Evolutionary conservation across 2,113 vertebrate species (phyloP).

Genomic region (Etheostoma cragini): DNA sequence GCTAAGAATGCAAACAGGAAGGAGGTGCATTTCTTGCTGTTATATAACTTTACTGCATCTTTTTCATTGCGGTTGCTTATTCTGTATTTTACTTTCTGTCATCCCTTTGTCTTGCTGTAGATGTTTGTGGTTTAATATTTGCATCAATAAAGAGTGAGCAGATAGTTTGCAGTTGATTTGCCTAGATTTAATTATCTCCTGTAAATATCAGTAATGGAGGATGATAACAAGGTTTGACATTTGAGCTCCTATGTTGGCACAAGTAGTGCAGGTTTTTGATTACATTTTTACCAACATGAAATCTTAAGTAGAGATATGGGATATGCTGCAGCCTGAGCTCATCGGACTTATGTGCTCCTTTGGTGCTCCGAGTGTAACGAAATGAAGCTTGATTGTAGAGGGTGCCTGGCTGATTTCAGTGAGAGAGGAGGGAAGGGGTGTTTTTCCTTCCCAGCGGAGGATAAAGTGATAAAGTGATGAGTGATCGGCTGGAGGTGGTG

Average conservation of each 20-base stretch:
- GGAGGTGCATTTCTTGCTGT: slow-evolving; percentile 7
- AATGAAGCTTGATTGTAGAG: slow-evolving; percentile 56
- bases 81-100: neutral
- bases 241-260: slow-evolving; percentile 31
- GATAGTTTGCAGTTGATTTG: neutral
- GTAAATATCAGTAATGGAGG: slow-evolving; percentile 18
- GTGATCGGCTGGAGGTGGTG: slow-evolving; percentile 78
- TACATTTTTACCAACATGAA: slow-evolving; percentile 38
- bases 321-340: slow-evolving; percentile 42
- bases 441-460: slow-evolving; percentile 67
- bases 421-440: slow-evolving; percentile 42
- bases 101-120: neutral
- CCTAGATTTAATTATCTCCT: slow-evolving; percentile 18
- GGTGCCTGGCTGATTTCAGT: slow-evolving; percentile 48
- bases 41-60: slow-evolving; percentile 1
- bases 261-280: slow-evolving; percentile 41
- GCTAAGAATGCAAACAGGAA: slow-evolving; percentile 32
- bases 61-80: neutral
- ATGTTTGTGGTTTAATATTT: slow-evolving; percentile 1
- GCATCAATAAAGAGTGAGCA: neutral
- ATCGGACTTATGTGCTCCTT: slow-evolving; percentile 44
- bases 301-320: slow-evolving; percentile 45
- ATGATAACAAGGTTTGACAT: slow-evolving; percentile 38
- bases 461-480: slow-evolving; percentile 71
- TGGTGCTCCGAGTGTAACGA: slow-evolving; percentile 51